phyloP scores from a whole-genome alignment of 1,140 invertebrate genomes.

The Anoplophora glabripennis region DNA sequence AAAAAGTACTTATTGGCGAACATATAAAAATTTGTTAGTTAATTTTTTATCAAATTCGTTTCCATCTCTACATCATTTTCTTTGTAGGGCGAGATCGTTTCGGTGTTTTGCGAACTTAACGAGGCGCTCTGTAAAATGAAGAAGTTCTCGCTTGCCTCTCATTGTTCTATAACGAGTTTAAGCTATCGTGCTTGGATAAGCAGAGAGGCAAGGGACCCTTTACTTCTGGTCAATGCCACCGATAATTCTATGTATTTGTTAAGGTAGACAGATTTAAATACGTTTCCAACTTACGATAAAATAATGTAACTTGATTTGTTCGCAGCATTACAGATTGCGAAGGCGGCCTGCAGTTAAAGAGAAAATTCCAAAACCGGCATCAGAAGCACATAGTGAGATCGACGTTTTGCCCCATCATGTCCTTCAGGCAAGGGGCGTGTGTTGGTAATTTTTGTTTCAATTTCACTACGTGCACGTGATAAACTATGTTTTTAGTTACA shows the following conservation, averaged over 20 bases:
- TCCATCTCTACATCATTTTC: conserved; percentile 1
- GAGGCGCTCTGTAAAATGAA: conserved; percentile 71
- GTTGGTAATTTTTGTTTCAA: conserved; percentile 57
- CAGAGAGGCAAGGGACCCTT: conserved; percentile 71
- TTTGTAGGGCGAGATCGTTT: conserved; percentile 65
- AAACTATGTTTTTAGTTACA: conserved; percentile 58
- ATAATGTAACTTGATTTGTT: conserved; percentile 15
- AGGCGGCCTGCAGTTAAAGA: conserved; percentile 62
- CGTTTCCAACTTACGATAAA: too few species aligned
- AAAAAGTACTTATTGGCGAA: too few species aligned
- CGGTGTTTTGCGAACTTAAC: conserved; percentile 69
- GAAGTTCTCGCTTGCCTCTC: conserved; percentile 60
- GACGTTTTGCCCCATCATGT: conserved; percentile 84
- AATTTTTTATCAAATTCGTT: conserved; percentile 9
- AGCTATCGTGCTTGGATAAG: conserved; percentile 81
- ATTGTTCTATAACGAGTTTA: conserved; percentile 67
- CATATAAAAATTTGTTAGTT: too few species aligned
- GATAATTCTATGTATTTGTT: conserved; percentile 71
- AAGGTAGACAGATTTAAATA: too few species aligned
- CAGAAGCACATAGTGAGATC: conserved; percentile 63
- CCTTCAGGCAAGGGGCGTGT: conserved; percentile 75
- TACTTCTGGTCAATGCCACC: conserved; percentile 74
- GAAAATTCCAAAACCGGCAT: conserved; percentile 65
- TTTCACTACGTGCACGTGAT: background rate
- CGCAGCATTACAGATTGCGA: conserved; percentile 64